These are phyloP conservation scores for Kuschelorhynchus macadamiae DNA, from an alignment of 2,888 invertebrate genomes.

Conservation along the genomic window DNA sequence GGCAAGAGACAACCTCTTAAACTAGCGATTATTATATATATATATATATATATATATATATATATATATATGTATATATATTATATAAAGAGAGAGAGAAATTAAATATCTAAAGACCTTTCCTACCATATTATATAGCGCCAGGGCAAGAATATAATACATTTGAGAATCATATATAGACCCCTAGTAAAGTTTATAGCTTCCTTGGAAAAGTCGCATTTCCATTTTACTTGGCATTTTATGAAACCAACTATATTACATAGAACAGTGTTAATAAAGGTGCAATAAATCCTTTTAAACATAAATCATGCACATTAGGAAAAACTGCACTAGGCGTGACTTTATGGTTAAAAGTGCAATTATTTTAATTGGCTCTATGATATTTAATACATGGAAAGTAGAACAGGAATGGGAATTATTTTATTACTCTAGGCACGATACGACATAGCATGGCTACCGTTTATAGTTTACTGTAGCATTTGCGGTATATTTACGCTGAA, in stretches of 20 bases:
- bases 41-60: no score
- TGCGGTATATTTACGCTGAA: background rate
- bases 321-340: constrained; percentile 32
- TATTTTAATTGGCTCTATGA: constrained; percentile 36
- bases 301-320: constrained; percentile 25
- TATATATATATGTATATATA: no score
- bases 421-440: constrained; percentile 29
- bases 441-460: constrained; percentile 2
- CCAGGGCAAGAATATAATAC: no score
- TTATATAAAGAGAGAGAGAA: no score
- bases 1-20: no score
- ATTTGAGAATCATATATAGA: no score
- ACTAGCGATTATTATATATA: no score
- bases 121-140: no score
- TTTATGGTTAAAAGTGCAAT: constrained; percentile 35
- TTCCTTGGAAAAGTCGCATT: constrained; percentile 8
- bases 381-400: constrained; percentile 29
- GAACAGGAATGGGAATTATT: constrained; percentile 21
- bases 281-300: constrained; percentile 23
- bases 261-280: constrained; percentile 18
- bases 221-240: constrained; percentile 12
- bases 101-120: no score
- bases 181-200: constrained; percentile 14
- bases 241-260: constrained; percentile 16
- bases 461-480: constrained; percentile 13